Percentiles rank a stretch among this genome's conserved stretches.
phyloP scores from a whole-genome alignment of 2,113 vertebrate genomes.

The Saccopteryx leptura region DNA sequence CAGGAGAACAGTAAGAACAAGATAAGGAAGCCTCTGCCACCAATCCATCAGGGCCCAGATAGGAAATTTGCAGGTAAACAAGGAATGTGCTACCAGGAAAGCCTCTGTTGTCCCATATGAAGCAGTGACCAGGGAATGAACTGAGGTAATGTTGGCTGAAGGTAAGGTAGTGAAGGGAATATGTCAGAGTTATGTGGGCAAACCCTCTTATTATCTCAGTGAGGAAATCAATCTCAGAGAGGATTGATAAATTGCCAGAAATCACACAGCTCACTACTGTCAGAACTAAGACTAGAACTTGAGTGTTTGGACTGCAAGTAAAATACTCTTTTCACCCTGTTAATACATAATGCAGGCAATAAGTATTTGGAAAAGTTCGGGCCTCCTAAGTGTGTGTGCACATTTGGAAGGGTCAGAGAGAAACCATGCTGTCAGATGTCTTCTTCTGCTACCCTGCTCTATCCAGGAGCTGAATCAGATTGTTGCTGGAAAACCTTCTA shows the following conservation, averaged over 20 bases:
- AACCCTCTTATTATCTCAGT: background rate
- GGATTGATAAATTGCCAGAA: background rate
- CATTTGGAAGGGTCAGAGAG: background rate
- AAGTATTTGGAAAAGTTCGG: background rate
- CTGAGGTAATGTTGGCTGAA: background rate
- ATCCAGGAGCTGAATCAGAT: background rate
- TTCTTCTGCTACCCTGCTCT: background rate
- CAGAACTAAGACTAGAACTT: background rate
- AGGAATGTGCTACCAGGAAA: constrained; percentile 15
- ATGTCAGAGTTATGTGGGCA: background rate
- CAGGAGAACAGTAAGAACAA: constrained; percentile 1
- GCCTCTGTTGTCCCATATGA: background rate
- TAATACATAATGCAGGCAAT: background rate
- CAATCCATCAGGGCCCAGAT: background rate
- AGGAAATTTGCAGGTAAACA: constrained; percentile 34
- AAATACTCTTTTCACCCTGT: background rate
- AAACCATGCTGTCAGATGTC: background rate
- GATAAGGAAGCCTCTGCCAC: background rate
- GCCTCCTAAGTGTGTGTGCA: background rate
- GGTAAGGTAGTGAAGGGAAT: background rate
- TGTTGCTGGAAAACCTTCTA: background rate
- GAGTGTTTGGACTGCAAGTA: background rate
- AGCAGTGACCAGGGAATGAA: background rate
- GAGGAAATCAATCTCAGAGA: constrained; percentile 22
- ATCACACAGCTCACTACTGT: background rate